These are phyloP conservation scores for Siniperca chuatsi DNA, from an alignment of 2,113 vertebrate species.

Conservation along the genomic window DNA sequence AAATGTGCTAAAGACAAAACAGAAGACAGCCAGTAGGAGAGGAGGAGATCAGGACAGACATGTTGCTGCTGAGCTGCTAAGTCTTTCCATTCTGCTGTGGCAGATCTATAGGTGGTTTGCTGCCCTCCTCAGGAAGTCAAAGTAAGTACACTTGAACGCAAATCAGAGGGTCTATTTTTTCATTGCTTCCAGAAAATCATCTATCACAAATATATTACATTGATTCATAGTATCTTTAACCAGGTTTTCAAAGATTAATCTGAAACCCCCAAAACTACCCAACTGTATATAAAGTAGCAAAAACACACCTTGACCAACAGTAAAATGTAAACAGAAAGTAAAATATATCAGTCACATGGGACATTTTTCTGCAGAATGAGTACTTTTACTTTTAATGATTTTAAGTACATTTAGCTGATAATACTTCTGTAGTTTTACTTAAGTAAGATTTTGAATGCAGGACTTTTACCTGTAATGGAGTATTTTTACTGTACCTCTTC, in stretches of 20 bases:
- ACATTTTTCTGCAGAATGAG: neutral
- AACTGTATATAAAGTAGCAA: neutral
- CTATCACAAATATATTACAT: neutral
- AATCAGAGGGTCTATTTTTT: neutral
- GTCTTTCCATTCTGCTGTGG: neutral
- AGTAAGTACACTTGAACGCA: neutral
- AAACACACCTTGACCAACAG: neutral
- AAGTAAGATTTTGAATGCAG: neutral
- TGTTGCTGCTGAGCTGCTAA: neutral
- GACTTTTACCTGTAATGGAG: neutral
- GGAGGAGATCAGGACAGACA: conserved; percentile 17
- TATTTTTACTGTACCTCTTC: neutral
- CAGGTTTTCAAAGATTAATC: neutral
- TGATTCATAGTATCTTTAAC: neutral
- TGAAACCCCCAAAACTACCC: neutral
- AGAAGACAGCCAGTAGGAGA: neutral
- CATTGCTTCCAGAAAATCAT: neutral
- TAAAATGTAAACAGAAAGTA: neutral
- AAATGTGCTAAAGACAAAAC: neutral
- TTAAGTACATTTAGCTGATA: neutral
- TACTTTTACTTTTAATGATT: neutral
- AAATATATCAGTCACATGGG: neutral
- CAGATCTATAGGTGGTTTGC: conserved; percentile 27
- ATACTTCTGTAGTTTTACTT: neutral
- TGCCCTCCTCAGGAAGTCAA: conserved; percentile 53